phyloP scores from a whole-genome alignment of 2,888 invertebrate species.

The Phlogophora meticulosa region DNA sequence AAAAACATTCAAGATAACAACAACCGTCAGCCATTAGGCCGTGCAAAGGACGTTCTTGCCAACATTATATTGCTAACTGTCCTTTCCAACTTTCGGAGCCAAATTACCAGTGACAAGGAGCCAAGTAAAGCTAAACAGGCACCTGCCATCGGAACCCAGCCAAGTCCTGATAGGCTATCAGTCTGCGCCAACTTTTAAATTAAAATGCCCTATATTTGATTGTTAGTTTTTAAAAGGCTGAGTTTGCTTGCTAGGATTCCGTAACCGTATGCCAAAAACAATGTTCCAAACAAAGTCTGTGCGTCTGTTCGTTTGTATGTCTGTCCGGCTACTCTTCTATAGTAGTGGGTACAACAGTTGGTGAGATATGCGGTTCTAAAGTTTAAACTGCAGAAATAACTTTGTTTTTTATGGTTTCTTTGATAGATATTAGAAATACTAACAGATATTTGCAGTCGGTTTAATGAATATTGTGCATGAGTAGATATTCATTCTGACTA shows the following conservation, averaged over 20 bases:
- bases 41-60: slow-evolving; percentile 63
- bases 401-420: no score
- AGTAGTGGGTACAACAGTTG: no score
- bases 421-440: no score
- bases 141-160: slow-evolving; percentile 76
- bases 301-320: no score
- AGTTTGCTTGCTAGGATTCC: neutral
- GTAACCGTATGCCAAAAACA: no score
- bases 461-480: no score
- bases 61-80: slow-evolving; percentile 69
- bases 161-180: slow-evolving; percentile 69
- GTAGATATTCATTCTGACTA: no score
- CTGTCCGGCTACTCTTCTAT: no score
- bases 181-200: slow-evolving; percentile 81
- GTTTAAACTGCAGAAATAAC: no score
- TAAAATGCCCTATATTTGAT: slow-evolving; percentile 57
- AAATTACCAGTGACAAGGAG: slow-evolving; percentile 74
- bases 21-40: slow-evolving; percentile 36
- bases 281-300: no score
- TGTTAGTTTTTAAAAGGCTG: neutral
- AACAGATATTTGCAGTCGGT: no score
- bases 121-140: slow-evolving; percentile 75
- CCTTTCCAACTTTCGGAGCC: slow-evolving; percentile 67
- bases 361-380: no score
- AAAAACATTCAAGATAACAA: slow-evolving; percentile 40